Base-by-base conservation (phyloP, 1,140 invertebrate genomes). In the Physella acuta region DNA sequence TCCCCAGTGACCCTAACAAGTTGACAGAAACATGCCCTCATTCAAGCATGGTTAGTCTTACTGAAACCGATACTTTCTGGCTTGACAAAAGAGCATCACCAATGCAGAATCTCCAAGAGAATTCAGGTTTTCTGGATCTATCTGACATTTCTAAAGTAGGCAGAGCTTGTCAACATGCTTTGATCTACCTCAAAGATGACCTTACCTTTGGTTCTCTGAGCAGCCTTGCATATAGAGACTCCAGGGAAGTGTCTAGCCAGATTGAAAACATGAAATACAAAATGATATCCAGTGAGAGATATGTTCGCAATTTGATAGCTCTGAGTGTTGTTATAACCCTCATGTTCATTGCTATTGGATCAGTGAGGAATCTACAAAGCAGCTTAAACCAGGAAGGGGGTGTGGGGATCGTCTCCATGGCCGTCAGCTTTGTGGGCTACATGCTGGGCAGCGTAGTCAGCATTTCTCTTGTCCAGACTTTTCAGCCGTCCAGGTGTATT, bases 301-400 rank as follows among this genome's bases (percentile, higher is more conserved):
- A 79, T 39, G 73, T 66, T 28, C 74, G 71, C 14, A 79, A 78
- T 37, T 55, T 78, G n/a, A 56, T 81, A 31, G 59, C 71, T 24
- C 65, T 79, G 3, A 72, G 78, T 49, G 52, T 80, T 2, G 56
- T 74, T 44, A 73, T 80, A 59, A 71, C 77, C 56, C 64, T 80
- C 1, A 66, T 79, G 28, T 76, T 75, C 69, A 76, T 75, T 37
- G 75, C 81, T 5, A 75, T 75, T 64, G 71, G 73, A 1, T 77
- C 79, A 0, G 62, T 81, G n/a, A 63, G 80, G 8, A 81, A 81
- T 60, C 72, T 83, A 24, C 79, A 82, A 71, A 82, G 78, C 71
- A 83, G 81, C 62, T 37, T 83, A 28, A 78, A 81, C 68, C 71
- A 76, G 36, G 70, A 75, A 34, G 73, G 68, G 20, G 77, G 76